A percentile compares a stretch with the other conserved stretches of the same genome.
phyloP scores from a whole-genome alignment of 2,797 vertebrate species.

The Mareca penelope region DNA sequence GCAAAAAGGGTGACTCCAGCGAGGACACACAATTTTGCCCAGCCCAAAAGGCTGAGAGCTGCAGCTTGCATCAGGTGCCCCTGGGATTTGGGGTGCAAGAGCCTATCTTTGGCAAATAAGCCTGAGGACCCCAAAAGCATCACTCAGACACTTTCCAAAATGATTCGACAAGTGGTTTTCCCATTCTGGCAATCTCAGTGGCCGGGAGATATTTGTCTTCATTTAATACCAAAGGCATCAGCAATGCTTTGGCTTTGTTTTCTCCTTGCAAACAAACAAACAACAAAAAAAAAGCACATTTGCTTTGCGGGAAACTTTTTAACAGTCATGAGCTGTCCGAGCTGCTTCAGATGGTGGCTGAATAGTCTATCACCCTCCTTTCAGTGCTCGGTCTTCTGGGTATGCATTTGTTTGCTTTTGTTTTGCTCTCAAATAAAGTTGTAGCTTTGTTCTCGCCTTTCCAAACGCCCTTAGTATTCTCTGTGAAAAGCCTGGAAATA shows the following conservation, averaged over 20 bases:
- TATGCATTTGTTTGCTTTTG: slow-evolving; percentile 56
- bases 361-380: slow-evolving; percentile 16
- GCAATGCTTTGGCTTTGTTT: slow-evolving; percentile 50
- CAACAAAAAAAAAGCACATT: neutral
- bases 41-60: rapidly evolving
- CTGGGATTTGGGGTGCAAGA: neutral
- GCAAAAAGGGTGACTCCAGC: neutral
- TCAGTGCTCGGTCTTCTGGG: slow-evolving; percentile 39
- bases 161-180: neutral
- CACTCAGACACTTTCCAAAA: neutral
- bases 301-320: slow-evolving; percentile 37
- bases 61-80: rapidly evolving
- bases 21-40: neutral
- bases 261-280: slow-evolving; percentile 23
- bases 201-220: slow-evolving; percentile 55
- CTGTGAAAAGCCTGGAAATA: slow-evolving; percentile 40
- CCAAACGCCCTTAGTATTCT: slow-evolving; percentile 50
- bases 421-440: slow-evolving; percentile 56
- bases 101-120: neutral
- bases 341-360: neutral
- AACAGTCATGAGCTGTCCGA: slow-evolving; percentile 56
- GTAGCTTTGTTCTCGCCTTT: slow-evolving; percentile 54
- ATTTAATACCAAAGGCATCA: slow-evolving; percentile 63
- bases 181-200: neutral
- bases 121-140: neutral